Conservation (phyloP, 2,888 invertebrate genomes). For the Aelia acuminata region DNA sequence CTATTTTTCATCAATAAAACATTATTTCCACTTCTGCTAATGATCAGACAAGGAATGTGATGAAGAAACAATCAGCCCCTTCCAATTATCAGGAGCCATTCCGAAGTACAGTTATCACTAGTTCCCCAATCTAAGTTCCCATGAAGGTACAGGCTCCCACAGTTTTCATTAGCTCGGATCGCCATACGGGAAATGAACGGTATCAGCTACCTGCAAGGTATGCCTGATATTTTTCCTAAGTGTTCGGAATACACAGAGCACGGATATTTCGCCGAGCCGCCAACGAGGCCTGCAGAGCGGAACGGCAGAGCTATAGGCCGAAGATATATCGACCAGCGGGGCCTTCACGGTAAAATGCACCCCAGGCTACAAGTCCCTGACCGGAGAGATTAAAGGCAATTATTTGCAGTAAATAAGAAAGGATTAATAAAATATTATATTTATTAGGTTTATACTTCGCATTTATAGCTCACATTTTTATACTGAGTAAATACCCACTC, state of each 20-base stretch:
- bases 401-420: not conserved
- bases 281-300: not conserved
- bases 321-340: not conserved
- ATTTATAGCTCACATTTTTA: too few relatives aligned
- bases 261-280: not conserved
- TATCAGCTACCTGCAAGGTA: not conserved
- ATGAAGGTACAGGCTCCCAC: not conserved
- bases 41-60: not conserved
- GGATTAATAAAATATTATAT: too few relatives aligned
- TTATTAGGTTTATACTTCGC: too few relatives aligned
- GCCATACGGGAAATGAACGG: slow-evolving; percentile 27
- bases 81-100: slow-evolving; percentile 2
- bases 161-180: not conserved
- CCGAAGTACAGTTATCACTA: not conserved
- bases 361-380: not conserved
- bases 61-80: not conserved
- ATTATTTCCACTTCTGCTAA: not conserved
- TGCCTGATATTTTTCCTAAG: not conserved
- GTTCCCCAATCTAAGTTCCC: not conserved
- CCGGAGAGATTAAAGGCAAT: not conserved
- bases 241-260: not conserved
- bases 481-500: too few relatives aligned
- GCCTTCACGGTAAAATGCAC: not conserved
- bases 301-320: not conserved
- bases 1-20: too few relatives aligned